Conservation (phyloP, 2,797 vertebrate genomes). For the Gymnocypris eckloni region DNA sequence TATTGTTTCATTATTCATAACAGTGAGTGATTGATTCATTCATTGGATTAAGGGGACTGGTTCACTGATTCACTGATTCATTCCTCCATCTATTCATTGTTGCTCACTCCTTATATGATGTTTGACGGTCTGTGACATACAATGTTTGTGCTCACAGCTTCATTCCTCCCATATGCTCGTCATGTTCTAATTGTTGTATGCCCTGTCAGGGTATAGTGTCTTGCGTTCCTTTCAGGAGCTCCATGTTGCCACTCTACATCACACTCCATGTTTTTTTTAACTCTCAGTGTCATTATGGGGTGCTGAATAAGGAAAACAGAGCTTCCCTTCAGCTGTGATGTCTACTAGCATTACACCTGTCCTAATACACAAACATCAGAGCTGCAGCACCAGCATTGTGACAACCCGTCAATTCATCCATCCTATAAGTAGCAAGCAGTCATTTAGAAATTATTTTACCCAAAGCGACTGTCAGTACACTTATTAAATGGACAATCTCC, state of each 20-base stretch:
- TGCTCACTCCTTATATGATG: not conserved
- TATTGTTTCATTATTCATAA: not conserved
- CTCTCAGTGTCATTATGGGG: constrained; percentile 21
- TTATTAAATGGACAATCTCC: constrained; percentile 4
- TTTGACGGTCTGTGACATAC: not conserved
- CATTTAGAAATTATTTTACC: constrained; percentile 8
- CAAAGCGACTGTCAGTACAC: constrained; percentile 6
- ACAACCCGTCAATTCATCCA: constrained; percentile 39
- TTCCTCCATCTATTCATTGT: constrained; percentile 12
- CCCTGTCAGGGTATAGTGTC: constrained; percentile 31
- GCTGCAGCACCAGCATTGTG: constrained; percentile 31
- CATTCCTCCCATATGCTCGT: not conserved
- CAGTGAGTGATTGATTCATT: not conserved
- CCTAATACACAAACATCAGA: constrained; percentile 30
- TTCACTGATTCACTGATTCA: not conserved
- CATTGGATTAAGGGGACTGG: not conserved
- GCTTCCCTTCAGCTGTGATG: constrained; percentile 42
- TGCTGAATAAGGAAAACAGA: constrained; percentile 34
- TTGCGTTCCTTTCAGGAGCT: constrained; percentile 38
- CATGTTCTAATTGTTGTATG: constrained; percentile 45
- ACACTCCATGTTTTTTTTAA: constrained; percentile 51
- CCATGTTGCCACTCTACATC: constrained; percentile 36
- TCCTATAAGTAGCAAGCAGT: constrained; percentile 15
- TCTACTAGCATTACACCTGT: constrained; percentile 17
- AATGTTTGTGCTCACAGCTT: not conserved